Percentiles rank a stretch among this genome's conserved stretches.
Conservation (phyloP, 2,797 vertebrate species). For the Schizopygopsis malacanthus region DNA sequence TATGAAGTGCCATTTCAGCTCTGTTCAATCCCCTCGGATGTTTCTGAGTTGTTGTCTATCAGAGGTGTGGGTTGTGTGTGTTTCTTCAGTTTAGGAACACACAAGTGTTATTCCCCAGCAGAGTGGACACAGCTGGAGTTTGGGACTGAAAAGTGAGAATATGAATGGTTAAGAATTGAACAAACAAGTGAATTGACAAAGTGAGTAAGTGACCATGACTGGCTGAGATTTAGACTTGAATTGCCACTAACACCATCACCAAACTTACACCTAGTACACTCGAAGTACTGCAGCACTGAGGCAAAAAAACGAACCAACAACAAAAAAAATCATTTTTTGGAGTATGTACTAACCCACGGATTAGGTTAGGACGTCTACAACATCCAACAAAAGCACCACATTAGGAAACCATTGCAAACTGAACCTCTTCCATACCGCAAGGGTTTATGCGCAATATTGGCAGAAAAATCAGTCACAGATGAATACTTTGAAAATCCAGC, state of each 20-base stretch:
- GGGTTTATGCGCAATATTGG: background rate
- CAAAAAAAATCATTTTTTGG: background rate
- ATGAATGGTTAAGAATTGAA: background rate
- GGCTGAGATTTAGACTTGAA: background rate
- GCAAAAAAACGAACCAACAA: too few relatives aligned
- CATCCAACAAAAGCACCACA: background rate
- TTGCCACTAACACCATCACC: background rate
- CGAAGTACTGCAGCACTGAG: background rate
- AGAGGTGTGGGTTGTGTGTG: background rate
- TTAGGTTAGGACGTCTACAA: background rate
- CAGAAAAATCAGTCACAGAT: constrained; percentile 5
- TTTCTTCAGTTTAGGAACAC: background rate
- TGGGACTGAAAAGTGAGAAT: background rate
- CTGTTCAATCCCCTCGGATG: background rate
- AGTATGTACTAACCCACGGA: background rate
- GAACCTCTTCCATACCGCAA: background rate
- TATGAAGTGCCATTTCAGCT: background rate
- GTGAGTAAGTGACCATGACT: background rate
- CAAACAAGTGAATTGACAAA: background rate
- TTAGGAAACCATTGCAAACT: background rate
- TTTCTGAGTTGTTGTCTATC: background rate
- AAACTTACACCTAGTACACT: background rate
- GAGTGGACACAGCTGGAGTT: background rate
- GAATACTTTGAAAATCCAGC: background rate
- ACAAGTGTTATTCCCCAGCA: background rate